Evolutionary conservation across 2,113 vertebrate species (phyloP), one percentile per base, ranked within the genome.

Genomic region (Bos javanicus): DNA sequence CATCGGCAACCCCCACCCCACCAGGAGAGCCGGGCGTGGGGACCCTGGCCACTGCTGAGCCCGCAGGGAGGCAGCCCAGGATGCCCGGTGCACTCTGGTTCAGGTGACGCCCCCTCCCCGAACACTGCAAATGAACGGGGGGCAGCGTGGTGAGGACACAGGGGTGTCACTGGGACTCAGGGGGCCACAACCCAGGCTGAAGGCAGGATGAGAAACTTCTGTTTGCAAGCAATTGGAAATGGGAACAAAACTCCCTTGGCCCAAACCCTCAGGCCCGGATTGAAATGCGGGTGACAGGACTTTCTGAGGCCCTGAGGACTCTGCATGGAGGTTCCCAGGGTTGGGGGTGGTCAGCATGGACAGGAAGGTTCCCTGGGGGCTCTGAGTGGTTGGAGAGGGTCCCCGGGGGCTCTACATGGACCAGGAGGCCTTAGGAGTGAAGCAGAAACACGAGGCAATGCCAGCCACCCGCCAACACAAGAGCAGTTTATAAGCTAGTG

Each of bases 31-130:
- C 92, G 9, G 56, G 50, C 16, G 6, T 7, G 8, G 39, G 26
- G 25, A 3, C 1, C 5, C 6, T 1, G 8, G 48, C 14, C 36
- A 10, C 1, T 26, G 10, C 3, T 33, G 10, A 21, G 21, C 2
- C 0, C 2, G 2, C 46, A 17, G 33, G 1, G 52, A n/a, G 52
- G 2, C 19, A 10, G 5, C 39, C 5, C 1, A 0, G 16, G 80
- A 21, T 0, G 5, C 6, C 0, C 1, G 0, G 80, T 2, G 23
- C 1, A 16, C 3, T 13, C 8, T 11, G 6, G 33, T 33, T 7
- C 0, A 59, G 11, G 36, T 10, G 19, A 46, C 3, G 1, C 1
- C 6, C 46, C 12, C 13, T 1, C 7, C 83, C 54, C 0, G 0
- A 0, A 2, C 26, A 12, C 21, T 36, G 3, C 25, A 0, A n/a